phyloP scores from a whole-genome alignment of 2,113 vertebrate species.

The Sphyrna mokarran region DNA sequence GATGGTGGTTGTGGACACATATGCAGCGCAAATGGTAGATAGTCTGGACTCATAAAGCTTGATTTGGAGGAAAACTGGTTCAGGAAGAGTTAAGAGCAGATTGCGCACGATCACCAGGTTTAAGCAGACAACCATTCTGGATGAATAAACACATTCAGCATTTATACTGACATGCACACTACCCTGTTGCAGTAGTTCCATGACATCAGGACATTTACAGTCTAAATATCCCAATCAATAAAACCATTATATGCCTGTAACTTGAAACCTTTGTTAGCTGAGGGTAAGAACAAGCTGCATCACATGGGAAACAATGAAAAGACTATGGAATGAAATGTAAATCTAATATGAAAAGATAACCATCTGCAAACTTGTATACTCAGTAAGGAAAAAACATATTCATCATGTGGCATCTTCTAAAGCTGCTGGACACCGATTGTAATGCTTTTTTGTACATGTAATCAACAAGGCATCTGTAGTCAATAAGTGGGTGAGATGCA shows the following conservation, averaged over 20 bases:
- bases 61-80: conserved; percentile 11
- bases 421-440: conserved; percentile 1
- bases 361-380: not conserved
- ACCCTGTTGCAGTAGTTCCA: conserved; percentile 1
- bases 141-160: conserved; percentile 9
- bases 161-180: not conserved
- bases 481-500: not conserved
- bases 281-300: not conserved
- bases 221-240: conserved; percentile 2
- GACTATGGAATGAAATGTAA: not conserved
- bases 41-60: conserved; percentile 22
- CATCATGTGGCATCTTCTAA: not conserved
- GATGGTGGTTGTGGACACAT: conserved; percentile 34
- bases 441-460: conserved; percentile 4
- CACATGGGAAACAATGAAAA: conserved; percentile 1
- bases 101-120: not conserved
- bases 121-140: not conserved
- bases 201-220: conserved; percentile 17
- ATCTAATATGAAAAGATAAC: conserved; percentile 16
- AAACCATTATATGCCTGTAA: conserved; percentile 26
- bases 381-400: not conserved
- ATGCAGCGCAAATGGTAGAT: not conserved
- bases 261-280: not conserved
- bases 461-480: conserved; percentile 2
- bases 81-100: conserved; percentile 17